phyloP scores from a whole-genome alignment of 2,888 invertebrate genomes.

The Ptychoptera contaminata region DNA sequence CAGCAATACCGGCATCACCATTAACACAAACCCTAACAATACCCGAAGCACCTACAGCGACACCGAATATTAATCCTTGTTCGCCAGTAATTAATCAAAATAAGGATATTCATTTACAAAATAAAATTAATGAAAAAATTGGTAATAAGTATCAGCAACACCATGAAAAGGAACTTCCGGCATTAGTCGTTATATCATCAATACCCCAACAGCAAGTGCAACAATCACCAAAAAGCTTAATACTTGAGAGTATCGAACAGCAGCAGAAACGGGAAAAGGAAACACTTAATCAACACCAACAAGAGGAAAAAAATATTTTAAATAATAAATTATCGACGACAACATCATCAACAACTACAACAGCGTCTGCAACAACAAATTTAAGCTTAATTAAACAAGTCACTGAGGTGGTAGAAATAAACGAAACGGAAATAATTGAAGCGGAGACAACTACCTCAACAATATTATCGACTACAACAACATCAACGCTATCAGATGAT shows the following conservation, averaged over 20 bases:
- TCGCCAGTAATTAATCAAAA: too few species aligned
- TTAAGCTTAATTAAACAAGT: neutral
- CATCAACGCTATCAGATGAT: constrained; percentile 8
- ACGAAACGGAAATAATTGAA: neutral
- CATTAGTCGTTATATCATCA: constrained; percentile 19
- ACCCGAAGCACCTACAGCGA: constrained; percentile 27
- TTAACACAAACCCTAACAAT: constrained; percentile 32
- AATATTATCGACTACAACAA: constrained; percentile 3
- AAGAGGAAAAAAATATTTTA: constrained; percentile 21
- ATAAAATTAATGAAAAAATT: too few species aligned
- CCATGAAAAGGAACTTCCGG: constrained; percentile 17
- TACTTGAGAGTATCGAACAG: constrained; percentile 12
- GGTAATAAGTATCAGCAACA: neutral
- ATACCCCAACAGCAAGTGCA: constrained; percentile 11
- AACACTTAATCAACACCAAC: constrained; percentile 17
- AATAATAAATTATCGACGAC: constrained; percentile 31
- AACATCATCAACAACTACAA: constrained; percentile 32
- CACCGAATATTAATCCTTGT: too few species aligned
- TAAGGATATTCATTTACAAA: too few species aligned
- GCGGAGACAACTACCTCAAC: constrained; percentile 1
- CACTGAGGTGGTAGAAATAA: too few species aligned
- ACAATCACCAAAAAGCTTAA: constrained; percentile 10
- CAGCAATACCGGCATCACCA: constrained; percentile 29
- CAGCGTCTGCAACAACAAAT: constrained; percentile 20
- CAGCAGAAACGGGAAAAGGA: constrained; percentile 5